Conservation (phyloP, 1,140 invertebrate genomes). For the Homalodisca vitripennis region DNA sequence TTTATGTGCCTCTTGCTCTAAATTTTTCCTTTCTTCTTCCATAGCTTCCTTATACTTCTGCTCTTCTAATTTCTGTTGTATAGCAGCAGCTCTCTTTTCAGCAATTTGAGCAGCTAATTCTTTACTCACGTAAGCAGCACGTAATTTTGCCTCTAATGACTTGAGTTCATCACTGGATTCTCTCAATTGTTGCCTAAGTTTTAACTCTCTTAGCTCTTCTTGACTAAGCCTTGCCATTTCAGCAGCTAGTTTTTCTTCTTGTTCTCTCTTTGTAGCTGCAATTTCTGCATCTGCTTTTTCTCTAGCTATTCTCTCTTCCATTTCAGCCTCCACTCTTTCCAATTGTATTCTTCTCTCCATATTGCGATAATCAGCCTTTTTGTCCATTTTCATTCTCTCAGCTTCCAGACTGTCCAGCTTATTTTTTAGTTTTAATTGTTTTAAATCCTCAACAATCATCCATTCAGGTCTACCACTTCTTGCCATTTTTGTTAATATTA, state of each 20-base stretch:
- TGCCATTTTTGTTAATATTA: no score
- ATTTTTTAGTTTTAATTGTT: neutral
- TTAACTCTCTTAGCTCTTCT: slow-evolving; percentile 3
- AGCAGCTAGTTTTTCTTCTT: slow-evolving; percentile 7
- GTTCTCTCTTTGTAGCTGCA: slow-evolving; percentile 14
- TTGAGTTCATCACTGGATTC: slow-evolving; percentile 48
- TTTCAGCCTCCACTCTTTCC: slow-evolving; percentile 20
- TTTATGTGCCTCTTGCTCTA: no score
- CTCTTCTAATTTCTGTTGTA: slow-evolving; percentile 36
- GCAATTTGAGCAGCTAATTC: slow-evolving; percentile 47
- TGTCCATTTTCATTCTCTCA: slow-evolving; percentile 16
- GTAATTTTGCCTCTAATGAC: slow-evolving; percentile 47
- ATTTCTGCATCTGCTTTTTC: neutral
- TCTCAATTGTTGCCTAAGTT: slow-evolving; percentile 44
- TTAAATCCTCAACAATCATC: slow-evolving; percentile 6
- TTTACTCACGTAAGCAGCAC: slow-evolving; percentile 48
- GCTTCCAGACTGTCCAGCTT: slow-evolving; percentile 9
- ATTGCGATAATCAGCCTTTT: neutral
- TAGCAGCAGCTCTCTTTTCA: slow-evolving; percentile 45
- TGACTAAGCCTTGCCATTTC: slow-evolving; percentile 4
- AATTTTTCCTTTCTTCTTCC: no score
- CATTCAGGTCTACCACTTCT: neutral
- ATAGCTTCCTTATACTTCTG: no score
- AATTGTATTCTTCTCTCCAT: slow-evolving; percentile 4
- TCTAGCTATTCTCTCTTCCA: neutral